phyloP scores from a whole-genome alignment of 2,888 invertebrate species.

The Tachystola acroxantha region DNA sequence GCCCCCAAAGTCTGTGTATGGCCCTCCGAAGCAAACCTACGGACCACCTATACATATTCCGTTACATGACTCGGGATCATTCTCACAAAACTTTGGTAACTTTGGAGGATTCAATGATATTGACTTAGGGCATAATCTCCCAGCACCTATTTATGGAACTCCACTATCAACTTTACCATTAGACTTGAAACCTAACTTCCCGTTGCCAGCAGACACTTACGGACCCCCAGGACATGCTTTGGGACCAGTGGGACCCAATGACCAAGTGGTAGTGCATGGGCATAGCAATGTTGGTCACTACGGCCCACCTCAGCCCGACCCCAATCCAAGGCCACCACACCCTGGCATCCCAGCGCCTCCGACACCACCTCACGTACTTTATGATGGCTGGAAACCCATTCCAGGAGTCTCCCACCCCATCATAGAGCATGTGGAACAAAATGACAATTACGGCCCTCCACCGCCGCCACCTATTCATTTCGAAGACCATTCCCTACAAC shows the following conservation, averaged over 20 bases:
- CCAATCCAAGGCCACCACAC: constrained; percentile 79
- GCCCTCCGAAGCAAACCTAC: constrained; percentile 44
- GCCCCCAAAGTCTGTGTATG: constrained; percentile 61
- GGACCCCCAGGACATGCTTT: constrained; percentile 66
- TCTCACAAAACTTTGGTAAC: constrained; percentile 15
- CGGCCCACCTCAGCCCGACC: constrained; percentile 79
- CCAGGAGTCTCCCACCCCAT: constrained; percentile 79
- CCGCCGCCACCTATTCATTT: constrained; percentile 43
- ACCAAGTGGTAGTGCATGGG: constrained; percentile 57
- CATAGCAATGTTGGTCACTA: constrained; percentile 59
- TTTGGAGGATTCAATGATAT: constrained; percentile 30
- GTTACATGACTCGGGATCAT: too few relatives aligned
- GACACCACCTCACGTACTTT: constrained; percentile 85
- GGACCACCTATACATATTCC: constrained; percentile 35
- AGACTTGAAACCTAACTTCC: constrained; percentile 66
- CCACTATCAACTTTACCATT: constrained; percentile 45
- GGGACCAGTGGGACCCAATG: constrained; percentile 54
- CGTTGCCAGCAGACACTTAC: constrained; percentile 58
- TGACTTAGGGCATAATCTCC: constrained; percentile 48
- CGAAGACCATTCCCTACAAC: constrained; percentile 38
- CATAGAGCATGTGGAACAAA: constrained; percentile 34
- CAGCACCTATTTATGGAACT: constrained; percentile 65
- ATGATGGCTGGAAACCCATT: constrained; percentile 93
- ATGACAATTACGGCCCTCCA: constrained; percentile 54
- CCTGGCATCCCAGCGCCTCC: constrained; percentile 86